Conservation (phyloP, 1,140 invertebrate species). For the Saccostrea cuccullata region DNA sequence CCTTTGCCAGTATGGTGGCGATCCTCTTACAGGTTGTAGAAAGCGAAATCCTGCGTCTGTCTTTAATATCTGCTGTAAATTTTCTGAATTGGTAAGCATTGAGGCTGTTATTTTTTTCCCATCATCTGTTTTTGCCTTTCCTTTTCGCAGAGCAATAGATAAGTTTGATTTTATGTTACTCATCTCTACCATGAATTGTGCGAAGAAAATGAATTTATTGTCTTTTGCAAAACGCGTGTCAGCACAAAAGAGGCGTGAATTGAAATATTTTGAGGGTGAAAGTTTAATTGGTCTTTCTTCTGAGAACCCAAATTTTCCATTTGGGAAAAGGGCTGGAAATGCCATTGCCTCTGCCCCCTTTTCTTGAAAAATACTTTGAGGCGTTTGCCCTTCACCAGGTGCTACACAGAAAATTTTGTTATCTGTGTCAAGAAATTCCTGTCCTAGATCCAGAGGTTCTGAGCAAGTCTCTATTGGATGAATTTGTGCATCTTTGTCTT, state of each 20-base stretch:
- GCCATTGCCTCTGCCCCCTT: conserved; percentile 33
- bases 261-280: conserved; percentile 37
- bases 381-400: conserved; percentile 40
- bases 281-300: background rate
- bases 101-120: conserved; percentile 33
- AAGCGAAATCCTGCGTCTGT: conserved; percentile 57
- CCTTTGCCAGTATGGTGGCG: conserved; percentile 59
- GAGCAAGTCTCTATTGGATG: conserved; percentile 40
- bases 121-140: background rate
- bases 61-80: conserved; percentile 39
- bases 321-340: conserved; percentile 41
- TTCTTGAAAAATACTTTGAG: background rate
- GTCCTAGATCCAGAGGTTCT: conserved; percentile 29
- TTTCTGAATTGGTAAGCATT: conserved; percentile 23
- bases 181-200: conserved; percentile 35
- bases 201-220: conserved; percentile 32
- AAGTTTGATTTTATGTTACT: conserved; percentile 29
- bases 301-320: conserved; percentile 35
- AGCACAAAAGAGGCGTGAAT: conserved; percentile 24
- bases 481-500: background rate
- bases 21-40: conserved; percentile 50
- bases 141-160: conserved; percentile 40
- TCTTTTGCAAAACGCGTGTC: conserved; percentile 35
- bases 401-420: conserved; percentile 44
- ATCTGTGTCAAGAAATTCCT: conserved; percentile 28